Evolutionary conservation across 2,888 invertebrate genomes (phyloP).

Genomic region (Apodemia duryi): DNA sequence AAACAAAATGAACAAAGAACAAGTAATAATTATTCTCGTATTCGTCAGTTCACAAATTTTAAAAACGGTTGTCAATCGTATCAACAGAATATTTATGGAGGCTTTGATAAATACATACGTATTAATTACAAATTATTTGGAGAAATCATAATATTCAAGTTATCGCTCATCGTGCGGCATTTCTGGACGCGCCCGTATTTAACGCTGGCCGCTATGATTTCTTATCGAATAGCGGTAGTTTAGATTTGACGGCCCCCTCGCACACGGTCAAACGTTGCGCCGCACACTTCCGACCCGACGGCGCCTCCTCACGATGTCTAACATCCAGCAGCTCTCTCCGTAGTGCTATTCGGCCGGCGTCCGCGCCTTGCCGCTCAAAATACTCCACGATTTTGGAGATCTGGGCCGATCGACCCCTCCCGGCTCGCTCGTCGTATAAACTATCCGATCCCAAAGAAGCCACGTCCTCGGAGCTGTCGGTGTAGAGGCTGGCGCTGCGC

Average conservation of each 20-base stretch:
- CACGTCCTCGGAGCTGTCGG: constrained; percentile 92
- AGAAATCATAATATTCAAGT: neutral
- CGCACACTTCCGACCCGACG: constrained; percentile 59
- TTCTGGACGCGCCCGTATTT: neutral
- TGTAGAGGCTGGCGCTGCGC: constrained; percentile 89
- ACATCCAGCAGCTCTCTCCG: constrained; percentile 38
- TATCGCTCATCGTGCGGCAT: neutral
- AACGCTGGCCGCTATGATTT: constrained; percentile 49
- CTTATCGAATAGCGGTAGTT: constrained; percentile 90
- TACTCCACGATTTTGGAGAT: constrained; percentile 93
- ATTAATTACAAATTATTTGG: neutral
- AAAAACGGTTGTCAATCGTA: no score
- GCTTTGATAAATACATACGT: no score
- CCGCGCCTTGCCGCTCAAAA: constrained; percentile 88
- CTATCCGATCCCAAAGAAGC: constrained; percentile 89
- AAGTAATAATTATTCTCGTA: no score
- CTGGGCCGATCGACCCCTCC: constrained; percentile 81
- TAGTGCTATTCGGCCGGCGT: constrained; percentile 31
- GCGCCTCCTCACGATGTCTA: constrained; percentile 37
- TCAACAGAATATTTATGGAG: no score
- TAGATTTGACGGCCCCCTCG: constrained; percentile 92
- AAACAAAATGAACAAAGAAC: no score
- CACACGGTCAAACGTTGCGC: constrained; percentile 87
- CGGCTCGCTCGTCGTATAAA: constrained; percentile 83
- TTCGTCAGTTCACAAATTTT: no score